These are phyloP conservation scores for Sinocyclocheilus rhinocerous DNA, from an alignment of 2,113 vertebrate genomes.

Conservation along the genomic window DNA sequence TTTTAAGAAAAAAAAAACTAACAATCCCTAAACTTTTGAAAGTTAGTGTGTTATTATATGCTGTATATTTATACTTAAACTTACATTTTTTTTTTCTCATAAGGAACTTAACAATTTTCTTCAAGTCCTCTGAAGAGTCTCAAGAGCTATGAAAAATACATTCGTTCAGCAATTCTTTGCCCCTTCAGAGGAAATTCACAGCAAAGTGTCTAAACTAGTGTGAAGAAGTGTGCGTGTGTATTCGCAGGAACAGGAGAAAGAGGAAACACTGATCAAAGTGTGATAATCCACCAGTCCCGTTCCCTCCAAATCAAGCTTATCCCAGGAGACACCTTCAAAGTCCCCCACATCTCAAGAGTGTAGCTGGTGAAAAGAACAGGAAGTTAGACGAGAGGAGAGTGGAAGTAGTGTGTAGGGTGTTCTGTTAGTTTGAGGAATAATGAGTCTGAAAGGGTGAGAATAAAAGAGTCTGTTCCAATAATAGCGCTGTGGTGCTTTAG, in stretches of 20 bases:
- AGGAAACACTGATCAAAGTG: slow-evolving; percentile 51
- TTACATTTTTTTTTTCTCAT: background rate
- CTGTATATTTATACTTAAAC: background rate
- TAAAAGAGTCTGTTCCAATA: slow-evolving; percentile 30
- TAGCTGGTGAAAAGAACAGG: background rate
- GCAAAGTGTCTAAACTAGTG: background rate
- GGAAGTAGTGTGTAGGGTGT: slow-evolving; percentile 39
- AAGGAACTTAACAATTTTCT: background rate
- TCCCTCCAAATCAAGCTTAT: slow-evolving; percentile 21
- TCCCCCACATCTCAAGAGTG: slow-evolving; percentile 38
- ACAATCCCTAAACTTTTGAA: background rate
- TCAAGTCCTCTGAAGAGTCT: background rate
- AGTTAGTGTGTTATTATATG: background rate
- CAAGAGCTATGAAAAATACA: background rate
- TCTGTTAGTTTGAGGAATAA: slow-evolving; percentile 25
- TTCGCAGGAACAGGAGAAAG: slow-evolving; percentile 12
- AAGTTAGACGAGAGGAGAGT: background rate
- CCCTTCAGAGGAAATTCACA: background rate
- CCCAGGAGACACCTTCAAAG: slow-evolving; percentile 51
- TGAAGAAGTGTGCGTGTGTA: background rate
- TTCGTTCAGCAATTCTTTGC: background rate
- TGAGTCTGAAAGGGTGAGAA: slow-evolving; percentile 34
- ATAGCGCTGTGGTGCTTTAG: background rate
- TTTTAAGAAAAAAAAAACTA: background rate
- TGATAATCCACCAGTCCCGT: slow-evolving; percentile 46